Evolutionary conservation across 1,140 invertebrate species (phyloP), one percentile per base, ranked within the genome.

Genomic region (Orchesella cincta): DNA sequence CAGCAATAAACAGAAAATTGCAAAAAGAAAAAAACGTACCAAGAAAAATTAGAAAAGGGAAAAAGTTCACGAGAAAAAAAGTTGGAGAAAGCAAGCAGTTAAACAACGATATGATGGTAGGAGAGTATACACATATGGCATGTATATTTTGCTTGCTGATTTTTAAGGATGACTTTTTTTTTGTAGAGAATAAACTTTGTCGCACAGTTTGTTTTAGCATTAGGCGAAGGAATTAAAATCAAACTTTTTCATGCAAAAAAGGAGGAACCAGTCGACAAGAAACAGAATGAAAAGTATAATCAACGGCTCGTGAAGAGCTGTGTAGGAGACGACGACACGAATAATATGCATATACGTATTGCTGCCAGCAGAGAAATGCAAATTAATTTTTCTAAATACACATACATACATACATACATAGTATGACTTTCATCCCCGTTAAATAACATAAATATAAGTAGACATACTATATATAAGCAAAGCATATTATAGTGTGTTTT

Each of bases 171-270:
- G 52, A 57, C 8, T 57, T 57, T 57, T 57, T 57, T 20, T 20
- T 12, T 20, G 20, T 46, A 46, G 23, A 26, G 52, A 57, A 23
- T 14, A 57, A 57, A 23, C 14, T 57, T 57, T 57, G 52, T 57
- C 52, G 14, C 52, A 26, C 52, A 57, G 14, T 57, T 57, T 57
- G 52, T 57, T 57, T 57, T 23, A n/a, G 23, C 52, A 57, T 57
- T 57, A 57, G 23, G 23, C 23, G 23, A 57, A 57, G 8, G 52
- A 23, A 57, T 57, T 57, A 57, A n/a, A n/a, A 57, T 57, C 52
- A n/a, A 57, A 57, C 52, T 57, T 57, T n/a, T 57, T 57, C 52
- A 57, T 57, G 52, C 52, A 57, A 57, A 57, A 57, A 57, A 57
- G 23, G 12, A 57, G 23, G 23, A 57, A 57, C 20, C 39, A 46